Evolutionary conservation across 2,113 vertebrate genomes (phyloP).

Genomic region (Cervus canadensis): DNA sequence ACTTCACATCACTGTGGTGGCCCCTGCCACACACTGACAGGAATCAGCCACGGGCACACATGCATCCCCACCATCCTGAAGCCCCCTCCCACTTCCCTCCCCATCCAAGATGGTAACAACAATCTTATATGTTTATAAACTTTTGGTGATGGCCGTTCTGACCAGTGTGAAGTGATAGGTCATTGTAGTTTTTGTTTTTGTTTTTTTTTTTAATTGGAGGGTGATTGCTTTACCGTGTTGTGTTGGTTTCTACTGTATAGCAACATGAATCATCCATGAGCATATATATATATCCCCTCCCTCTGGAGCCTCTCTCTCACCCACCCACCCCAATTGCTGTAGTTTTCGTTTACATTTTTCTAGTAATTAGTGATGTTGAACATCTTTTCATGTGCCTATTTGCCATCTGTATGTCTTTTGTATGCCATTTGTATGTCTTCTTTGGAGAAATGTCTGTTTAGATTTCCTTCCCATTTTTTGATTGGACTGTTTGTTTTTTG

Average conservation of each 20-base stretch:
- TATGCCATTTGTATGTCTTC: no score
- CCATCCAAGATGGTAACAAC: not conserved
- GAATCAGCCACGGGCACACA: not conserved
- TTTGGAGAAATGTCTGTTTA: not conserved
- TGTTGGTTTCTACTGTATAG: not conserved
- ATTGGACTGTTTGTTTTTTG: not conserved
- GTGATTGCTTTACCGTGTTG: not conserved
- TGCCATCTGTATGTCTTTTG: not conserved
- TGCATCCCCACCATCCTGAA: not conserved
- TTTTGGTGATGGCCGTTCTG: not conserved
- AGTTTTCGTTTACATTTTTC: not conserved
- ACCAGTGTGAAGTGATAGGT: not conserved
- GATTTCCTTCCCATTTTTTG: not conserved
- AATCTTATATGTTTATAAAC: not conserved
- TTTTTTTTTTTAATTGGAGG: not conserved
- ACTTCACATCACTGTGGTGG: not conserved
- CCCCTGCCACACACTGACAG: not conserved
- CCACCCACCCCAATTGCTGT: not conserved
- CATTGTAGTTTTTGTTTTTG: not conserved
- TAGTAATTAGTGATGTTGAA: not conserved
- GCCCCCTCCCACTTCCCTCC: not conserved
- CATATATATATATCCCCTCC: not conserved
- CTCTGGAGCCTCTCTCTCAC: not conserved
- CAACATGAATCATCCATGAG: not conserved
- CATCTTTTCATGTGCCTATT: not conserved